Evolutionary conservation across 37 sponge, comb jelly and placozoan genomes (phyloP).

Genomic region (Crambe crambe): DNA sequence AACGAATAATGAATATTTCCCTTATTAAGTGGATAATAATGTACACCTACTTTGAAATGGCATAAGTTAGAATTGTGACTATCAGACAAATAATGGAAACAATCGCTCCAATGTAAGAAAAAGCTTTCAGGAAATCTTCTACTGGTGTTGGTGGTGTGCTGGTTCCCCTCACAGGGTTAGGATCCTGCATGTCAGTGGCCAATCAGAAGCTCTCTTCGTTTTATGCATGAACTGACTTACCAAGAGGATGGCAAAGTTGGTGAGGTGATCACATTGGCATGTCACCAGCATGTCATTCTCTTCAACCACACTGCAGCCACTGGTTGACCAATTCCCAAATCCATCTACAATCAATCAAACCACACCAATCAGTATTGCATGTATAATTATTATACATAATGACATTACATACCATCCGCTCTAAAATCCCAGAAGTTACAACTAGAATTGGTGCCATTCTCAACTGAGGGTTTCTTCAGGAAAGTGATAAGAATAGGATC

Average conservation of each 20-base stretch:
- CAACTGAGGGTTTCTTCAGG: constrained; percentile 3
- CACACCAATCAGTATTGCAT: background rate
- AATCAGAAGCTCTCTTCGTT: background rate
- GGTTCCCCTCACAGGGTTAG: constrained; percentile 20
- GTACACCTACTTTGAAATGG: background rate
- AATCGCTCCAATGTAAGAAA: constrained; percentile 8
- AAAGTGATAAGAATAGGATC: constrained; percentile 1
- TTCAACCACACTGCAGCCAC: background rate
- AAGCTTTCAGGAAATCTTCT: background rate
- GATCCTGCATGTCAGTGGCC: constrained; percentile 10
- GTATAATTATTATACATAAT: background rate
- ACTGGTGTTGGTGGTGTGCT: too few species aligned
- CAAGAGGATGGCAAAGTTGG: constrained; percentile 30
- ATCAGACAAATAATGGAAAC: constrained; percentile 7
- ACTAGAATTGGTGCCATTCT: constrained; percentile 1
- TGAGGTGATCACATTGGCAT: constrained; percentile 46
- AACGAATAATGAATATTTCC: too few species aligned
- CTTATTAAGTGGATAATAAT: too few species aligned
- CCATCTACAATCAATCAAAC: constrained; percentile 30
- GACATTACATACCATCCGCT: constrained; percentile 13
- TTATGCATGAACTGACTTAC: constrained; percentile 8
- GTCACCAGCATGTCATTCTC: background rate
- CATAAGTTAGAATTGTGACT: constrained; percentile 1
- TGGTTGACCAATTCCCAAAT: constrained; percentile 41
- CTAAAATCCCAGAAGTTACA: constrained; percentile 37